Evolutionary conservation across 1,140 invertebrate genomes (phyloP).

Genomic region (Mycetomoellerius zeteki): DNA sequence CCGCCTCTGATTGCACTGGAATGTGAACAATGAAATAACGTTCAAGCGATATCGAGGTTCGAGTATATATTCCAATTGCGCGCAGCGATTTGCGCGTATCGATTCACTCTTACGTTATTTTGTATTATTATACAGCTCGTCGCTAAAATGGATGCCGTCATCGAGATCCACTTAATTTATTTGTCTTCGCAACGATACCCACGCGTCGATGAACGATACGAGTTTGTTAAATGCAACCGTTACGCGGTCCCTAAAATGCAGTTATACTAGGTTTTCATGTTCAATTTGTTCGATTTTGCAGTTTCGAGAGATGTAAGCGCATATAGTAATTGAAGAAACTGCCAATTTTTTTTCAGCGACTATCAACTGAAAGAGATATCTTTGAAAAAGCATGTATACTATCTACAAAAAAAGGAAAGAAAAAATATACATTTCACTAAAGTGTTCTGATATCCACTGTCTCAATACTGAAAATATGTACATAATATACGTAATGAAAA

Average conservation of each 20-base stretch:
- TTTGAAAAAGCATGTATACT: conserved; percentile 40
- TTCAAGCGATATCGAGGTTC: conserved; percentile 31
- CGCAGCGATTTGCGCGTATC: conserved; percentile 45
- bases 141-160: conserved; percentile 57
- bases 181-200: conserved; percentile 54
- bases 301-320: conserved; percentile 12
- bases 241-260: conserved; percentile 42
- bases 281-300: conserved; percentile 33
- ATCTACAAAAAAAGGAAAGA: not conserved
- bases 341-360: conserved; percentile 18
- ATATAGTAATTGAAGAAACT: conserved; percentile 44
- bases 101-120: conserved; percentile 62
- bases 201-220: conserved; percentile 55
- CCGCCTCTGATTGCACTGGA: conserved; percentile 55
- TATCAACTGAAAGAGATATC: conserved; percentile 5
- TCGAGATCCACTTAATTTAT: conserved; percentile 64
- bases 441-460: no score
- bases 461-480: no score
- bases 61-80: conserved; percentile 56
- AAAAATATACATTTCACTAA: not conserved
- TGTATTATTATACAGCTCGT: conserved; percentile 59
- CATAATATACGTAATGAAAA: no score
- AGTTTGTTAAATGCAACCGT: conserved; percentile 51
- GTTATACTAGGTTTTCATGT: conserved; percentile 27
- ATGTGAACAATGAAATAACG: conserved; percentile 58